Conservation (phyloP, 2,113 vertebrate genomes). For the Prietella phreatophila region DNA sequence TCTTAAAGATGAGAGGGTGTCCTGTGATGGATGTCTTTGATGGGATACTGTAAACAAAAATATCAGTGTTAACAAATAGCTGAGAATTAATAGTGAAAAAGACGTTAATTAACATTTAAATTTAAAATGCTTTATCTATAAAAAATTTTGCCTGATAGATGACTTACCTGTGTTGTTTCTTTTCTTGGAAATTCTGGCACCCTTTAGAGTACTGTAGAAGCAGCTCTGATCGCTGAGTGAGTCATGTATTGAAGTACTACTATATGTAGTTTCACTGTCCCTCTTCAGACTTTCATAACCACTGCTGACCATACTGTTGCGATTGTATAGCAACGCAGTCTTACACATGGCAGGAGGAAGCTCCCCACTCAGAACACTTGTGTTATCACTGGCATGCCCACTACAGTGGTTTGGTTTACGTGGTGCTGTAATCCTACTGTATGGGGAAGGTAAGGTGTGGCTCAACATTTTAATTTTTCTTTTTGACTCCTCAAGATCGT, state of each 20-base stretch:
- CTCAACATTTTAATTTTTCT: constrained; percentile 65
- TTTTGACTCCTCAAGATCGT: constrained; percentile 52
- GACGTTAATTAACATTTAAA: background rate
- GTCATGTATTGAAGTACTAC: constrained; percentile 84
- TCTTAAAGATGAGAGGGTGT: constrained; percentile 69
- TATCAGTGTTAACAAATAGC: constrained; percentile 40
- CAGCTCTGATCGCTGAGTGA: constrained; percentile 74
- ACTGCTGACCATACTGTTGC: constrained; percentile 82
- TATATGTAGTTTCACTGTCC: constrained; percentile 89
- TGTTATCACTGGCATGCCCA: constrained; percentile 92
- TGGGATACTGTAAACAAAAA: constrained; percentile 74
- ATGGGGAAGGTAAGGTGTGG: constrained; percentile 83
- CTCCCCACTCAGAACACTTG: constrained; percentile 94
- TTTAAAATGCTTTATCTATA: background rate
- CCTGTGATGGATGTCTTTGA: constrained; percentile 77
- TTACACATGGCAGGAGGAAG: constrained; percentile 96
- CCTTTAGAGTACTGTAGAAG: constrained; percentile 64
- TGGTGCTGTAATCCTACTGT: constrained; percentile 90
- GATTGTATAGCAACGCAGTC: constrained; percentile 88
- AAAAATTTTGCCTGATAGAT: background rate
- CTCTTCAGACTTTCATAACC: constrained; percentile 92
- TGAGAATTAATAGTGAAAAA: background rate
- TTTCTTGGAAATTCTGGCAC: constrained; percentile 81
- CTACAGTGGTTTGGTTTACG: constrained; percentile 85
- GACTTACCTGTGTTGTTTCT: constrained; percentile 80